Conservation (phyloP, 2,888 invertebrate species). For the Cephus sareptanus region DNA sequence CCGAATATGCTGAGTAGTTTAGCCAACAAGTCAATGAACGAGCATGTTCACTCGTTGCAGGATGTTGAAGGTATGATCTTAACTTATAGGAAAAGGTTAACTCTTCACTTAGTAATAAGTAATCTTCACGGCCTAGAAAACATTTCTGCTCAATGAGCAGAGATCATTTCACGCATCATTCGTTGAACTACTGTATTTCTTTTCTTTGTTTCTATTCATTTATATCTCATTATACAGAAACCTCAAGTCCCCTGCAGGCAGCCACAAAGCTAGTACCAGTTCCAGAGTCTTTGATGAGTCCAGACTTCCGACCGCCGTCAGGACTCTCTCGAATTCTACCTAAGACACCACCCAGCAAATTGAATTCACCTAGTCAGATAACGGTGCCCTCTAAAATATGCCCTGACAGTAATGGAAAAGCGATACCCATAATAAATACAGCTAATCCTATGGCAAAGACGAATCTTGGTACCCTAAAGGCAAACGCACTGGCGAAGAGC, state of each 20-base stretch:
- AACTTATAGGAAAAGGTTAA: background rate
- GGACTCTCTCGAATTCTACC: constrained; percentile 54
- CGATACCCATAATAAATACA: constrained; percentile 53
- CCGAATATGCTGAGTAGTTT: constrained; percentile 68
- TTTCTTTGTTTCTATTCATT: background rate
- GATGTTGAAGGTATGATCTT: constrained; percentile 49
- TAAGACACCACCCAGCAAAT: constrained; percentile 51
- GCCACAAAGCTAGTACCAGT: constrained; percentile 90
- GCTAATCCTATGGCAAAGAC: constrained; percentile 55
- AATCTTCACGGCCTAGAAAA: background rate
- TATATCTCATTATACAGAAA: constrained; percentile 44
- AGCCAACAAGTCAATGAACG: constrained; percentile 46
- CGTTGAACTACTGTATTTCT: background rate
- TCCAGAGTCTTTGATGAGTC: constrained; percentile 88
- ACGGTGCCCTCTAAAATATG: constrained; percentile 49
- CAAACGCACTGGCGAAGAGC: constrained; percentile 51
- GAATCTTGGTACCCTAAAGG: constrained; percentile 44
- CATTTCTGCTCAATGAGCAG: background rate
- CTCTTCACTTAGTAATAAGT: background rate
- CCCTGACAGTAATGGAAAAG: constrained; percentile 49
- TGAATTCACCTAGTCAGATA: constrained; percentile 57
- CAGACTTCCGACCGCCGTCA: constrained; percentile 73
- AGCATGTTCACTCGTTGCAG: constrained; percentile 33
- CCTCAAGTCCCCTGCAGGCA: constrained; percentile 77
- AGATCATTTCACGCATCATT: background rate